Evolutionary conservation across 23 tunicate species (phyloP).

Genomic region (Phallusia fumigata): DNA sequence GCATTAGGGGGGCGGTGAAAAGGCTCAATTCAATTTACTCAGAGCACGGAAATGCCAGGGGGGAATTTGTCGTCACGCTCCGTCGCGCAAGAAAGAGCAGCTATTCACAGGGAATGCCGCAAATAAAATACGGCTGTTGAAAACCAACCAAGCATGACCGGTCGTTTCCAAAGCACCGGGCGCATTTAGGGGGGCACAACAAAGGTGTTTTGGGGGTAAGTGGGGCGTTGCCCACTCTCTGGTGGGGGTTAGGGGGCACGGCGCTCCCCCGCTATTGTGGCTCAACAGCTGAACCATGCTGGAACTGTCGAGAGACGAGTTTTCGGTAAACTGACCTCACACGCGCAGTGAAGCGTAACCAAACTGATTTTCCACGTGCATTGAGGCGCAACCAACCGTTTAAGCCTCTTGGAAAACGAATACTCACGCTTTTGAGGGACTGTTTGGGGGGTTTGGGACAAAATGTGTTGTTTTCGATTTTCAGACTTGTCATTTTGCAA

Average conservation of each 20-base stretch:
- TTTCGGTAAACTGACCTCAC: neutral
- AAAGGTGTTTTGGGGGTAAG: neutral
- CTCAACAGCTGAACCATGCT: neutral
- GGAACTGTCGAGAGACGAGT: neutral
- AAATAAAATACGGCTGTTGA: neutral
- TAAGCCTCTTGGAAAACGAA: neutral
- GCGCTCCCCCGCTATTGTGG: conserved; percentile 1
- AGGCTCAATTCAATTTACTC: neutral
- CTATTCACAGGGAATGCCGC: neutral
- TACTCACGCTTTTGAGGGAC: neutral
- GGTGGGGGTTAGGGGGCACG: neutral
- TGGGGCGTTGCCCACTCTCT: conserved; percentile 7
- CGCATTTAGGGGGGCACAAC: neutral
- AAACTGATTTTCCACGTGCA: neutral
- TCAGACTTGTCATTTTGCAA: too few species aligned
- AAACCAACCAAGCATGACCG: neutral
- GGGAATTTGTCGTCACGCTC: neutral
- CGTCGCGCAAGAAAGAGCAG: neutral
- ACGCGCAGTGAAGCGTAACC: neutral
- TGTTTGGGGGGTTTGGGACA: too few species aligned
- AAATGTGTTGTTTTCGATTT: too few species aligned
- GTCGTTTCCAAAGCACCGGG: neutral
- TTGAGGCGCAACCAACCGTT: neutral
- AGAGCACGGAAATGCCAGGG: neutral
- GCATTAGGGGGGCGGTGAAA: too few species aligned